Base-by-base conservation (phyloP, 2,113 vertebrate genomes). In the Saiga tatarica region DNA sequence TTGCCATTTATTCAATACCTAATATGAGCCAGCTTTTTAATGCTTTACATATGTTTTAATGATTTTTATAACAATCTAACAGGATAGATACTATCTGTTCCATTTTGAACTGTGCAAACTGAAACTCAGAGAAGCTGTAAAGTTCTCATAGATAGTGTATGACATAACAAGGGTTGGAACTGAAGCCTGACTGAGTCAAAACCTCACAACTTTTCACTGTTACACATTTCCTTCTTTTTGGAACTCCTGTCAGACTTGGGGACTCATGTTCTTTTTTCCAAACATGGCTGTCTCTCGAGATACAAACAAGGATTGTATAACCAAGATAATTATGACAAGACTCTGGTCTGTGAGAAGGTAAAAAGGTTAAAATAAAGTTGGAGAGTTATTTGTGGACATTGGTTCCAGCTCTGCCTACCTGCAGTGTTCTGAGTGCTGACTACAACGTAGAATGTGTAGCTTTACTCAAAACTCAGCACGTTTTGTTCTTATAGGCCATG, bases 221-320 rank as follows among this genome's bases (percentile, higher is more conserved):
- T 95, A 42, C 36, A 82, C 88, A 60, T 94, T 91, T 94, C 25
- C 45, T 96, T 78, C 53, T 71, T 86, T 50, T 87, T 52, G 60
- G 53, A 55, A 81, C 33, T 84, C 89, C 76, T 97, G 92, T 94
- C 88, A 95, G 78, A 45, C 78, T 64, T 89, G 45, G 53, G 78
- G 42, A 82, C 59, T 89, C 50, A 4, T n/a, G 55, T 81, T 90
- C 64, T 91, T 97, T 91, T 85, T 96, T 89, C 55, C 67, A 89
- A 83, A 86, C 62, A 82, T 30, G 12, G 2, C 87, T 33, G 6
- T 90, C 78, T 93, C 89, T 95, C 87, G 55, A 92, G 74, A 92
- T 78, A 83, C 67, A 85, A 62, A 91, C 42, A 42, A 88, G 19
- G 62, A 42, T 59, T 78, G 8, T 82, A 30, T 59, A 79, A 82